Base-by-base conservation (phyloP, 92 coral and sea anemone genomes). In the Zoanthus sansibaricus region DNA sequence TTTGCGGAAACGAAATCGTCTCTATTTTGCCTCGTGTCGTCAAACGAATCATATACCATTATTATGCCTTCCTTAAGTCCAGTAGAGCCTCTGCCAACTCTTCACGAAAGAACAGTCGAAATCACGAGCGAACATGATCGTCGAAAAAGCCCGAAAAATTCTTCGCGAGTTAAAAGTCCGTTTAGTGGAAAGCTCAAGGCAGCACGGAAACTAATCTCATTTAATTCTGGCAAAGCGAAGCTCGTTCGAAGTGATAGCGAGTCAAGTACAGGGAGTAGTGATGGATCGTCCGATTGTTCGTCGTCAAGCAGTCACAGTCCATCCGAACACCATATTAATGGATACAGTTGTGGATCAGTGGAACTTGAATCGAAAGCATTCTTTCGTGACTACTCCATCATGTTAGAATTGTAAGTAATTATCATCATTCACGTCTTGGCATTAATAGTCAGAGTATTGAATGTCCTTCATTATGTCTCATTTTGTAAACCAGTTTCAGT, bases 381-480 rank as follows among this genome's bases (percentile, higher is more conserved):
- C 76, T 94, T 94, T 66, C 88, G 95, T 64, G 98, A 96, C 66
- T 97, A 96, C 64, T 93, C 72, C 76, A 96, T 96, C 80, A 80
- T 94, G 44, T 79, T 90, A 87, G 98, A 96, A 90, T 88, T 79
- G 98, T 96, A 83, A 96, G 98, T 96, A 32, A 37, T 37, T 46
- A 2, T 69, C 46, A 2, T 11, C 0, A 32, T 7, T 18, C 16
- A 1, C 1, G 42, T 37, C 42, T 37, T 37, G 4, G 4, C 42
- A 37, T 37, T 37, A 37, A 37, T 37, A 2, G 2, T 37, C 42
- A 37, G 42, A 37, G 3, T 37, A 37, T 37, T 37, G 4, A 37
- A 37, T 37, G 42, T 37, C 42, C 42, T 37, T 37, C 42, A 37
- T 0, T 37, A 37, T 37, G 42, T 37, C 42, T 37, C 42, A 37